phyloP scores from a whole-genome alignment of 1,140 invertebrate species.

The Mesaphorura yosii region DNA sequence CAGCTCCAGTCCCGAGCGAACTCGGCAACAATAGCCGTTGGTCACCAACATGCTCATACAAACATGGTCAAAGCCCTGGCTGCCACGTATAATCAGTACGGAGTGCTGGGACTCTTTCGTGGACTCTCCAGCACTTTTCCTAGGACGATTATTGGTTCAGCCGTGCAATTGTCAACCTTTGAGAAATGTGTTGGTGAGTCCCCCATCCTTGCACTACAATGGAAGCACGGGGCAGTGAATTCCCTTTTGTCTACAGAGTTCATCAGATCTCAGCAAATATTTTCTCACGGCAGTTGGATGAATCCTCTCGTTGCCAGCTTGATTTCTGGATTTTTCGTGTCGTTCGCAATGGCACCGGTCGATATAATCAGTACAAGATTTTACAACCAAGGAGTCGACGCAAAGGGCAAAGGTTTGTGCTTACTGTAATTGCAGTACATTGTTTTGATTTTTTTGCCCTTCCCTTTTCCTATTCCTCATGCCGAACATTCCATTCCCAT shows the following conservation, averaged over 20 bases:
- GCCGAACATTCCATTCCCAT: too few species aligned
- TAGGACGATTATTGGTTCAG: constrained; percentile 67
- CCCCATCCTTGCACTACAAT: too few species aligned
- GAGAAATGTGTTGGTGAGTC: constrained; percentile 20
- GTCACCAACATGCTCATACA: constrained; percentile 66
- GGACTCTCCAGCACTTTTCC: constrained; percentile 64
- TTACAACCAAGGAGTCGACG: constrained; percentile 62
- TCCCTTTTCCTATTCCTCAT: too few species aligned
- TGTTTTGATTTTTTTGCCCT: too few species aligned
- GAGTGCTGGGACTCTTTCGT: constrained; percentile 59
- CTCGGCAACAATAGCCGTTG: constrained; percentile 61
- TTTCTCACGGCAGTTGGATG: constrained; percentile 38
- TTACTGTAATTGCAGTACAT: neutral
- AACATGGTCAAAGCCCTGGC: constrained; percentile 55
- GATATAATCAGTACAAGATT: constrained; percentile 79
- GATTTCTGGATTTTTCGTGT: constrained; percentile 68
- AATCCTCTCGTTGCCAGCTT: constrained; percentile 61
- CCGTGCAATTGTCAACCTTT: constrained; percentile 53
- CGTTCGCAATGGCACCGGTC: constrained; percentile 73
- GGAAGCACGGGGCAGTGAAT: too few species aligned
- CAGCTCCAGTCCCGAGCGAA: constrained; percentile 71
- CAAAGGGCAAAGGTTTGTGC: constrained; percentile 33
- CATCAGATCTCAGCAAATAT: constrained; percentile 1
- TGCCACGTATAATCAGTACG: constrained; percentile 57
- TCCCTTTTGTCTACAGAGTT: constrained; percentile 16